Evolutionary conservation across 2,888 invertebrate species (phyloP), one percentile per base, ranked within the genome.

Genomic region (Petrolisthes cinctipes): DNA sequence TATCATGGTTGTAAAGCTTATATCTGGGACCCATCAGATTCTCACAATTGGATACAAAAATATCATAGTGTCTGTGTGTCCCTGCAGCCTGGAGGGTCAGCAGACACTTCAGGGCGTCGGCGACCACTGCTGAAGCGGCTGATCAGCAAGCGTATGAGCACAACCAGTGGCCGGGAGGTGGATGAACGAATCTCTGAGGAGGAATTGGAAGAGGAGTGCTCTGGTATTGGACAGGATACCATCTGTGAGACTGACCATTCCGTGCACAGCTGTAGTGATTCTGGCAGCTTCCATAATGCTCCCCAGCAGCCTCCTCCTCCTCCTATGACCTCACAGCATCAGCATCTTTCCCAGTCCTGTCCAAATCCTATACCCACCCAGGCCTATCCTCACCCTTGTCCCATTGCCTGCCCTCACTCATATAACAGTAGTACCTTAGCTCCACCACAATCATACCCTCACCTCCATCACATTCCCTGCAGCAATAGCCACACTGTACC

Each of bases 181-280:
- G 88, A 88, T 20, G 82, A 88, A 14, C 75, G 73, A n/a, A 88
- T 88, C 68, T 82, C 88, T 17, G 88, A 88, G 71, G 88, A 88
- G 81, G 88, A 86, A 17, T 61, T 54, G 71, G 57, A 57, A 11
- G 80, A 81, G 82, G 73, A 53, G 73, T 14, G 75, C 20, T 54
- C 54, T 3, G 20, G 51, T 0, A 51, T n/a, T 51, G 14, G 66
- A n/a, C 68, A 82, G 17, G 82, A 68, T 37, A 68, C 53, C 37
- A 51, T 66, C n/a, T 11, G 23, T 61, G 66, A 81, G 61, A 51
- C 53, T 14, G 53, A 51, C 14, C 23, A 7, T 9, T 76, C 76
- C 37, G 9, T 37, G 1, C 54, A 78, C n/a, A 37, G 78, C 51
- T 78, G 17, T 78, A 78, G 54, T 78, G 78, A 54, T 51, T 7